Evolutionary conservation across 2,797 vertebrate species (phyloP).

Genomic region (Acrocephalus scirpaceus): DNA sequence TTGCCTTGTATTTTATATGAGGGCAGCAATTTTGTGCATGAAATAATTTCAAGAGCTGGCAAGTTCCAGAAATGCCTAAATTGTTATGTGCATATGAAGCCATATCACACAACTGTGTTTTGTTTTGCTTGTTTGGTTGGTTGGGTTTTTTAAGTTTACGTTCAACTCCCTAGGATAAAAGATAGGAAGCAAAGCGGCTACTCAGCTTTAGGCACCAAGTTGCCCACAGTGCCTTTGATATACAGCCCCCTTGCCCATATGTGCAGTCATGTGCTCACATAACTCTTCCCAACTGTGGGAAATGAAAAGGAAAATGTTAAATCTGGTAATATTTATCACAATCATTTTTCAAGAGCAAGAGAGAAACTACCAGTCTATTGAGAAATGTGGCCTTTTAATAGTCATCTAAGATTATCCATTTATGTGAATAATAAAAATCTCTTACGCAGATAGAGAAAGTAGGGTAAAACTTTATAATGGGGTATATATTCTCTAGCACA

Average conservation of each 20-base stretch:
- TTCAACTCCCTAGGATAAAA: not conserved
- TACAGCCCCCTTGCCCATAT: not conserved
- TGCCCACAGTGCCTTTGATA: not conserved
- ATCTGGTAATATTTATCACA: constrained; percentile 26
- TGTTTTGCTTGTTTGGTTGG: not conserved
- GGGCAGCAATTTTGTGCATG: not conserved
- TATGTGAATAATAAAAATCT: constrained; percentile 17
- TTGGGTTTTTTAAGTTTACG: not conserved
- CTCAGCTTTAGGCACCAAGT: not conserved
- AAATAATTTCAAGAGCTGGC: not conserved
- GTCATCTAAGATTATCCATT: not conserved
- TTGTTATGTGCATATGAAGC: not conserved
- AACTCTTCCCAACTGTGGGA: constrained; percentile 9
- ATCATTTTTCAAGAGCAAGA: constrained; percentile 11
- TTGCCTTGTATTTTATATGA: not conserved
- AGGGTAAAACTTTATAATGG: constrained; percentile 1
- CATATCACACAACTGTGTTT: not conserved
- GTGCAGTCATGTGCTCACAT: not conserved
- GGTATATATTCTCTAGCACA: not conserved
- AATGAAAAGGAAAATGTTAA: constrained; percentile 47
- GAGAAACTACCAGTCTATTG: not conserved
- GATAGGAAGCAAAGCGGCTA: not conserved
- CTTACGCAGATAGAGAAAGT: not conserved
- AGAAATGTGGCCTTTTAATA: constrained; percentile 33
- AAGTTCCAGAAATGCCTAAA: not conserved